A percentile compares a stretch with the other conserved stretches of the same genome.
These are phyloP conservation scores for Rhingia campestris DNA, from an alignment of 2,888 invertebrate genomes.

Conservation along the genomic window DNA sequence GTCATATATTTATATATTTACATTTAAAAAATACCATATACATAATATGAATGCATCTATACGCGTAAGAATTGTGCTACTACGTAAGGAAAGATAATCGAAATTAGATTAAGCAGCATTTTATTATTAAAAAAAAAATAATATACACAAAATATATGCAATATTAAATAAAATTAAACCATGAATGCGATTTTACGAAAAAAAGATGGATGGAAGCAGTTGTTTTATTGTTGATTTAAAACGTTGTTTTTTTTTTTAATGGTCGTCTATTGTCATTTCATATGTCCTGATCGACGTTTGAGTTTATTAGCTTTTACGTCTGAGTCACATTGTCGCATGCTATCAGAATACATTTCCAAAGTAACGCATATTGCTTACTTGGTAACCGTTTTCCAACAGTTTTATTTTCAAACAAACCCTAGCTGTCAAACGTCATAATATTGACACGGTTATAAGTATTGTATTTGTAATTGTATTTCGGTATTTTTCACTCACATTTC, in stretches of 20 bases:
- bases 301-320: too few species aligned
- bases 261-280: neutral
- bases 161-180: constrained; percentile 67
- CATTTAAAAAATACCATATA: constrained; percentile 44
- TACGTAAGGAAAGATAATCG: constrained; percentile 56
- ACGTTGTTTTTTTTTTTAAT: neutral
- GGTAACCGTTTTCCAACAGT: too few species aligned
- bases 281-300: too few species aligned
- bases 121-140: constrained; percentile 44
- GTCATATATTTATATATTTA: constrained; percentile 71
- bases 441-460: too few species aligned
- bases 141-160: constrained; percentile 66
- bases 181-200: constrained; percentile 69
- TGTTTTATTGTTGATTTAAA: constrained; percentile 46
- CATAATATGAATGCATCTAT: constrained; percentile 23
- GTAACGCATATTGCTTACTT: too few species aligned
- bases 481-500: too few species aligned
- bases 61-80: constrained; percentile 39
- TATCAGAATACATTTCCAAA: too few species aligned
- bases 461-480: too few species aligned
- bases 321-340: too few species aligned
- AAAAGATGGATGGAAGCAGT: constrained; percentile 20
- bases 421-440: too few species aligned
- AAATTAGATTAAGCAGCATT: constrained; percentile 49
- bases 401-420: too few species aligned